Evolutionary conservation across 1,140 invertebrate species (phyloP).

Genomic region (Drosophila bipectinata): DNA sequence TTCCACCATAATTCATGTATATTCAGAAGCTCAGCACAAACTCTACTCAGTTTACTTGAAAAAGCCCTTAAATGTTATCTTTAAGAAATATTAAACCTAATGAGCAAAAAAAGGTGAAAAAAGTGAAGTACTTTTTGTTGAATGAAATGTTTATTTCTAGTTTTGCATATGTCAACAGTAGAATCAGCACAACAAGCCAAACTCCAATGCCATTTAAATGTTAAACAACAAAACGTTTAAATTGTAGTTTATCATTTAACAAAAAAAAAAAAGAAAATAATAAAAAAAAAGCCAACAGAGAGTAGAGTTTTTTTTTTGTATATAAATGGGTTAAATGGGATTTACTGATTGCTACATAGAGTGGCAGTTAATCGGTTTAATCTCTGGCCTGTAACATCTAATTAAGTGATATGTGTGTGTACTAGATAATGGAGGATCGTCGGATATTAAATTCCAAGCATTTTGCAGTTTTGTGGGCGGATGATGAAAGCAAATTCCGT

Average conservation of each 20-base stretch:
- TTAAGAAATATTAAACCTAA: too few relatives aligned
- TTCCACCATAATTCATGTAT: too few relatives aligned
- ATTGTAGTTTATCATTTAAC: neutral
- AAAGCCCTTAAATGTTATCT: too few relatives aligned
- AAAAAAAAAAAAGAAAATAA: neutral
- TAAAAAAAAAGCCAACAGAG: too few relatives aligned
- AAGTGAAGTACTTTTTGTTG: neutral
- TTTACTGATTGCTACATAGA: neutral
- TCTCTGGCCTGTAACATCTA: slow-evolving; percentile 25
- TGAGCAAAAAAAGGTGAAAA: neutral
- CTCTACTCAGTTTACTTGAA: too few relatives aligned
- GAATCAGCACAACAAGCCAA: slow-evolving; percentile 10
- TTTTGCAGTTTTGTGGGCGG: slow-evolving; percentile 8
- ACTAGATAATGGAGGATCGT: slow-evolving; percentile 21
- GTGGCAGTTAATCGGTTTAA: slow-evolving; percentile 16
- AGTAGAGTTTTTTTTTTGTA: neutral
- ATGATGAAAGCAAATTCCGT: neutral
- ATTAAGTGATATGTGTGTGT: slow-evolving; percentile 46
- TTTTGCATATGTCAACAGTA: slow-evolving; percentile 32
- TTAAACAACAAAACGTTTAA: neutral
- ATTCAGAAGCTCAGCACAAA: too few relatives aligned
- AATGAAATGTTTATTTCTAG: slow-evolving; percentile 11
- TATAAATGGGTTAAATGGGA: slow-evolving; percentile 11
- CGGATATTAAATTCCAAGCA: slow-evolving; percentile 2
- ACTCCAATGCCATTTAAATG: neutral